phyloP scores from a whole-genome alignment of 1,140 invertebrate genomes.

The Trichomalopsis sarcophagae region DNA sequence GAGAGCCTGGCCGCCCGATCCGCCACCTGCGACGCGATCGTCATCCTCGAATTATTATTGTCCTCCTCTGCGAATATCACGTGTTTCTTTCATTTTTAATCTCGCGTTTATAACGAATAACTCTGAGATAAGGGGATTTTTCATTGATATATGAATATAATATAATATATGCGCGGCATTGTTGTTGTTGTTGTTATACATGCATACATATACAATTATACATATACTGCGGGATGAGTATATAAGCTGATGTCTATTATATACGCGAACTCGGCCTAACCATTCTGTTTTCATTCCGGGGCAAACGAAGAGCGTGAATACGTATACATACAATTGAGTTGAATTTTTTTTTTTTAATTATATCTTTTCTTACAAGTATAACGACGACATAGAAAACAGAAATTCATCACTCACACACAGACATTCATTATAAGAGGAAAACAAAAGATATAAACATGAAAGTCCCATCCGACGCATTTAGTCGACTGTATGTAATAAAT shows the following conservation, averaged over 20 bases:
- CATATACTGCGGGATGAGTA: neutral
- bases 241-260: neutral
- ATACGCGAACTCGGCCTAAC: conserved; percentile 1
- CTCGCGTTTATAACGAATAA: neutral
- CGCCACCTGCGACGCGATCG: conserved; percentile 13
- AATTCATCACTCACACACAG: neutral
- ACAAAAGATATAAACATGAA: neutral
- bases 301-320: neutral
- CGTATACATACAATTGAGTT: neutral
- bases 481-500: conserved; percentile 4
- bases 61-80: neutral
- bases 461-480: conserved; percentile 3
- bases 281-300: neutral
- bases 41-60: neutral
- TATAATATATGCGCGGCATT: conserved; percentile 4
- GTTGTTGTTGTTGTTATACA: conserved; percentile 6
- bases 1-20: conserved; percentile 22
- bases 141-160: neutral
- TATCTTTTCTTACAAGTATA: neutral
- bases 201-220: conserved; percentile 20
- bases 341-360: neutral
- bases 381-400: neutral
- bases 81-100: neutral
- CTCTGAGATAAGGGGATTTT: neutral
- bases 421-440: neutral